phyloP scores from a whole-genome alignment of 30 jellyfish, hydroid and myxozoan species.

The Morbakka virulenta region DNA sequence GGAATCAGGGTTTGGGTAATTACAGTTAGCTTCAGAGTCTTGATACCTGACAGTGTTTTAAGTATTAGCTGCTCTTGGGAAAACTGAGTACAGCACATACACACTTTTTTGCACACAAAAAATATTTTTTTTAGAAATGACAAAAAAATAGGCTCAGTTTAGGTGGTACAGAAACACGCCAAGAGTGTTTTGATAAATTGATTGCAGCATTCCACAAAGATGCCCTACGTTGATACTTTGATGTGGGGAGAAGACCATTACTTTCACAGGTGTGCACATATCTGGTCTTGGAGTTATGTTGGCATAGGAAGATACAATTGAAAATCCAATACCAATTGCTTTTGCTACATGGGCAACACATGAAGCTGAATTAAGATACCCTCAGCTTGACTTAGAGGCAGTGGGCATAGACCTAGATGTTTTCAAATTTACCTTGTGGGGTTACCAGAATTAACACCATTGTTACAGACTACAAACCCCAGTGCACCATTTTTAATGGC shows the following conservation, averaged over 20 bases:
- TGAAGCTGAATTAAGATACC: neutral
- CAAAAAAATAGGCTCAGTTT: neutral
- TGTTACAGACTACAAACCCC: too few species aligned
- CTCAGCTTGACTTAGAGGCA: slow-evolving; percentile 12
- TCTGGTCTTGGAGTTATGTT: too few species aligned
- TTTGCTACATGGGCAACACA: slow-evolving; percentile 4
- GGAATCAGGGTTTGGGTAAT: slow-evolving; percentile 50
- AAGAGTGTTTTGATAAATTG: neutral
- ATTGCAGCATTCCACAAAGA: neutral
- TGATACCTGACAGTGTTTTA: slow-evolving; percentile 35
- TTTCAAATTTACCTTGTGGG: too few species aligned
- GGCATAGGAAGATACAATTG: neutral
- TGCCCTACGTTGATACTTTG: neutral
- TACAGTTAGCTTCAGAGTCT: slow-evolving; percentile 29
- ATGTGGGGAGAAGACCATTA: neutral
- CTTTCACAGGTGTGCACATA: neutral
- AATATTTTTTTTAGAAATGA: neutral
- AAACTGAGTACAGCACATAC: too few species aligned
- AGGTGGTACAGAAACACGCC: neutral
- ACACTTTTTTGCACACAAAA: too few species aligned
- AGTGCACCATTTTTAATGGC: too few species aligned
- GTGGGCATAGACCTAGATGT: neutral
- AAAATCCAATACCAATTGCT: neutral
- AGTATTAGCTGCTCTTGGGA: neutral
- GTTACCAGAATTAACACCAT: too few species aligned